A percentile compares a stretch with the other conserved stretches of the same genome.
phyloP scores from a whole-genome alignment of 2,888 invertebrate genomes.

The Rotaria sp. region DNA sequence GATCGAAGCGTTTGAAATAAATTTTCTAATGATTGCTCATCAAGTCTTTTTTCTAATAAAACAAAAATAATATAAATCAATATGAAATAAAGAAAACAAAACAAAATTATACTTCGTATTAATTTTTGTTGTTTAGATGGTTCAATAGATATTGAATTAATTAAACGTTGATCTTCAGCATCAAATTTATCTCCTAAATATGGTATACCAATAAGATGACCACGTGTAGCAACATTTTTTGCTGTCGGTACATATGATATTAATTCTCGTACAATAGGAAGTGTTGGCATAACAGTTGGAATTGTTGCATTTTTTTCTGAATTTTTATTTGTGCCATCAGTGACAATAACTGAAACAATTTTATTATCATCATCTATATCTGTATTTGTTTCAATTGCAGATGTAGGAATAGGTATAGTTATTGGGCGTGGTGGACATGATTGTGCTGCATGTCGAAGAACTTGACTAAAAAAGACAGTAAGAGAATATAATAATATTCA shows the following conservation, averaged over 20 bases:
- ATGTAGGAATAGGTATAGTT: not conserved
- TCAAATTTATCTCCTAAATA: not conserved
- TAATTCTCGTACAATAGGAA: not conserved
- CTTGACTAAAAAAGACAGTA: not conserved
- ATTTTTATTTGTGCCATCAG: not conserved
- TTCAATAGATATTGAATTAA: not conserved
- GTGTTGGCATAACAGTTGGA: not conserved
- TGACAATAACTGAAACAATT: not conserved
- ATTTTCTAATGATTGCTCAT: not conserved
- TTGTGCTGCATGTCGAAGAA: not conserved
- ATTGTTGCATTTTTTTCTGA: not conserved
- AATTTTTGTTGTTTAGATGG: not conserved
- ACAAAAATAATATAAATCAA: not conserved
- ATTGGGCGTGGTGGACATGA: not conserved
- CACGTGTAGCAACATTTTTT: not conserved
- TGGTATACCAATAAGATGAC: constrained; percentile 13
- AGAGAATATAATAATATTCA: too few relatives aligned
- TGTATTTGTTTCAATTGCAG: not conserved
- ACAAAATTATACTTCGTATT: not conserved
- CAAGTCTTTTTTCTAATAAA: not conserved
- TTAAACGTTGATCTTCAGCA: constrained; percentile 14
- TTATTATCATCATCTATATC: not conserved
- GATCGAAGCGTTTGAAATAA: not conserved
- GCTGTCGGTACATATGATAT: not conserved
- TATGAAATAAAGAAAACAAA: not conserved